Evolutionary conservation across 2,113 vertebrate genomes (phyloP).

Genomic region (Gobio gobio): DNA sequence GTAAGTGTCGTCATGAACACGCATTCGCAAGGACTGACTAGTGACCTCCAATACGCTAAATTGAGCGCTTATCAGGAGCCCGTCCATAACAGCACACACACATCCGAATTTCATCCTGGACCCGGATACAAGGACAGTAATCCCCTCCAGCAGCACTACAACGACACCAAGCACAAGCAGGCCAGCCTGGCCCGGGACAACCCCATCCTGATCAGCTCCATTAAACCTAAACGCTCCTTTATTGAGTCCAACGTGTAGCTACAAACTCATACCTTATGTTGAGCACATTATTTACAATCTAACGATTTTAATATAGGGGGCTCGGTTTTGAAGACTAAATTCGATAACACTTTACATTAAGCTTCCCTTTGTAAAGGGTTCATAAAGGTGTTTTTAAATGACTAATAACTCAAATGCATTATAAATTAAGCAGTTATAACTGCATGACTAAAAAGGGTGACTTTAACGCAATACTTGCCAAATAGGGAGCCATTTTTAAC

Average conservation of each 20-base stretch:
- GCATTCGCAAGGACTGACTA: slow-evolving; percentile 44
- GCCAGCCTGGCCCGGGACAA: slow-evolving; percentile 77
- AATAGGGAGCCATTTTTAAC: no score
- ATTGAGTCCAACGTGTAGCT: slow-evolving; percentile 95
- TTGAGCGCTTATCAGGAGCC: slow-evolving; percentile 59
- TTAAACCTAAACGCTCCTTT: slow-evolving; percentile 96
- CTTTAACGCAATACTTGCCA: no score
- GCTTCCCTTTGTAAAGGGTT: no score
- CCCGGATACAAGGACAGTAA: slow-evolving; percentile 49
- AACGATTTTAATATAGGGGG: background rate
- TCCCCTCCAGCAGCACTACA: slow-evolving; percentile 60
- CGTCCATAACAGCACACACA: slow-evolving; percentile 70
- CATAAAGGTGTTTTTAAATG: no score
- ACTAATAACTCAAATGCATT: no score
- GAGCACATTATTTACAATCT: slow-evolving; percentile 11
- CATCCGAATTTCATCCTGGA: slow-evolving; percentile 57
- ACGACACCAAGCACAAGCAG: slow-evolving; percentile 76
- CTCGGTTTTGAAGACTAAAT: background rate
- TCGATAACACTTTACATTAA: no score
- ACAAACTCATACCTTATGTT: background rate
- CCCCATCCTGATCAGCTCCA: slow-evolving; percentile 78
- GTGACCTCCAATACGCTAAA: slow-evolving; percentile 73
- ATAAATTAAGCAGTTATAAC: no score
- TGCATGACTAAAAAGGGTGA: no score
- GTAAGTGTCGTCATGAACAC: slow-evolving; percentile 6